Evolutionary conservation across 2,888 invertebrate genomes (phyloP).

Genomic region (Eupeodes latifasciatus): DNA sequence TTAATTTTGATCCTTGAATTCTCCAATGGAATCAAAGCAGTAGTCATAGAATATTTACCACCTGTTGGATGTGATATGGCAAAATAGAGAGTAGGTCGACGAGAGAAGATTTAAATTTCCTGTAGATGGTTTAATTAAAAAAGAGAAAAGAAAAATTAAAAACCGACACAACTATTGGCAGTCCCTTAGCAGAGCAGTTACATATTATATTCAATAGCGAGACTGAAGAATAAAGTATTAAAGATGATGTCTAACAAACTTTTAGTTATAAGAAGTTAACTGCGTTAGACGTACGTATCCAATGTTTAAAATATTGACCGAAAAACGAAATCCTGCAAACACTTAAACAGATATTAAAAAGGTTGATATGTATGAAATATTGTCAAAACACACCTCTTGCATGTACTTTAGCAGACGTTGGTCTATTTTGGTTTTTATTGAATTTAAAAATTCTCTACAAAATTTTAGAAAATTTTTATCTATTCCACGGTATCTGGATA

Average conservation of each 20-base stretch:
- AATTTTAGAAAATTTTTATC: too few relatives aligned
- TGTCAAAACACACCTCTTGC: too few relatives aligned
- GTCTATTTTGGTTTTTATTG: too few relatives aligned
- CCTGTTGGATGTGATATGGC: slow-evolving; percentile 49
- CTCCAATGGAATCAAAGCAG: slow-evolving; percentile 38
- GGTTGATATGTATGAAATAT: too few relatives aligned
- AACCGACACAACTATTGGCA: slow-evolving; percentile 9
- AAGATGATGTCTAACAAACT: not conserved
- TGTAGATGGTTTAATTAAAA: slow-evolving; percentile 64
- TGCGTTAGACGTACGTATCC: too few relatives aligned
- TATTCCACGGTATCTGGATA: too few relatives aligned
- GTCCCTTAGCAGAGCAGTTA: not conserved
- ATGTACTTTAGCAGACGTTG: too few relatives aligned
- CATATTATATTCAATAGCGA: not conserved
- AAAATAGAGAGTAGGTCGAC: slow-evolving; percentile 38
- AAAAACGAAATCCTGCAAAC: too few relatives aligned
- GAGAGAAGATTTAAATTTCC: slow-evolving; percentile 53
- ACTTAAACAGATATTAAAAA: too few relatives aligned
- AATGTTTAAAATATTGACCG: too few relatives aligned
- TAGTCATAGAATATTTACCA: slow-evolving; percentile 45
- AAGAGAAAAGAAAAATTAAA: not conserved
- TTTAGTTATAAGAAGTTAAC: not conserved
- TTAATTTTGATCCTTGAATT: slow-evolving; percentile 72
- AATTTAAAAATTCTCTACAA: too few relatives aligned
- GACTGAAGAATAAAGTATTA: not conserved